These are phyloP conservation scores for Musca vetustissima DNA, from an alignment of 1,140 invertebrate genomes.

Conservation along the genomic window DNA sequence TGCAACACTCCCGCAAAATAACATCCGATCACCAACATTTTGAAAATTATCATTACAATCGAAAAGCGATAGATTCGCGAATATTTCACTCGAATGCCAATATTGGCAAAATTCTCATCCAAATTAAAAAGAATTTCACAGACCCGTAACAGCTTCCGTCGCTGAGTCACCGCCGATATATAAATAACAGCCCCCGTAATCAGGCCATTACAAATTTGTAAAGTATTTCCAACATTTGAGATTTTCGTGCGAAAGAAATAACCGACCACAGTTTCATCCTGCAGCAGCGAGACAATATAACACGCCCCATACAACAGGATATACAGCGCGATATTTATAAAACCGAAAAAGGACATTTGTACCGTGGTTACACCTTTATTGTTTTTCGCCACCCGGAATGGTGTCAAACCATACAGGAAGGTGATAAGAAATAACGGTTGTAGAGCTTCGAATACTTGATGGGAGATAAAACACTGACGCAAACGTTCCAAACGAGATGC, in stretches of 20 bases:
- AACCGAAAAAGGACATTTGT: constrained; percentile 36
- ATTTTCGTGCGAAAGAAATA: constrained; percentile 51
- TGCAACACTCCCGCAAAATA: constrained; percentile 37
- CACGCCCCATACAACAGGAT: constrained; percentile 45
- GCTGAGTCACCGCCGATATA: constrained; percentile 26
- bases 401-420: constrained; percentile 46
- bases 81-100: constrained; percentile 47
- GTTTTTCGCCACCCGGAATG: constrained; percentile 36
- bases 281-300: constrained; percentile 38
- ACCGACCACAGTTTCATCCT: constrained; percentile 48
- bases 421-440: constrained; percentile 42
- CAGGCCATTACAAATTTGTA: constrained; percentile 46
- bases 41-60: constrained; percentile 35
- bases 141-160: constrained; percentile 33
- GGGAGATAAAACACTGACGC: constrained; percentile 19
- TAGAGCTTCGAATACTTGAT: constrained; percentile 35
- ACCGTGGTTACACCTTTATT: constrained; percentile 22
- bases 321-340: constrained; percentile 43
- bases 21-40: constrained; percentile 33
- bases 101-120: constrained; percentile 35
- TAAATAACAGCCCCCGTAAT: constrained; percentile 42
- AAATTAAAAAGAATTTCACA: constrained; percentile 40
- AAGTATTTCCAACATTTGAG: constrained; percentile 43
- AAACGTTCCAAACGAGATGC: neutral
- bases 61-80: constrained; percentile 37